Evolutionary conservation across 2,113 vertebrate genomes (phyloP).

Genomic region (Leucopsar rothschildi): DNA sequence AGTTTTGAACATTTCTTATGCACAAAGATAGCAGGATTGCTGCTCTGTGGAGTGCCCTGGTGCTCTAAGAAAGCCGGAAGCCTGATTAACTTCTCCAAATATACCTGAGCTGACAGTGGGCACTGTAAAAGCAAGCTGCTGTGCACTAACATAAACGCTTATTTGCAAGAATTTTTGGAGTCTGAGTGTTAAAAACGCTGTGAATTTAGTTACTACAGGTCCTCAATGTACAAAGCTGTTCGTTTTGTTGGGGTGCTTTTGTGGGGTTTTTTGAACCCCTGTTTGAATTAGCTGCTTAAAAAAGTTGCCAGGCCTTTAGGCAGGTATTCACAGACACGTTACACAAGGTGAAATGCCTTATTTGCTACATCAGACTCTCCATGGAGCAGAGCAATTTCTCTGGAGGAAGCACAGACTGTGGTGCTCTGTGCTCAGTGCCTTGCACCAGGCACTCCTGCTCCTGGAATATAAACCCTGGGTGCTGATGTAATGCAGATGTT

Average conservation of each 20-base stretch:
- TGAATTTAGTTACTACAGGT: background rate
- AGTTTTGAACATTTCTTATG: background rate
- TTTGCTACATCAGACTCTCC: background rate
- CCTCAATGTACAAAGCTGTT: background rate
- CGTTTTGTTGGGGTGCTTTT: background rate
- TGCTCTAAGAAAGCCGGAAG: background rate
- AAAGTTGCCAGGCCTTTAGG: background rate
- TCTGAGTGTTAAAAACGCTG: accelerated
- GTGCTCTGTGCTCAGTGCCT: background rate
- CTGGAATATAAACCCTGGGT: background rate
- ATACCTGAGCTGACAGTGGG: background rate
- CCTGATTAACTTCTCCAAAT: background rate
- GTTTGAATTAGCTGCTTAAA: background rate
- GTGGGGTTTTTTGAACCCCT: background rate
- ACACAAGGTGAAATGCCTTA: background rate
- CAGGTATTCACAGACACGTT: background rate
- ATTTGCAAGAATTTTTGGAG: background rate
- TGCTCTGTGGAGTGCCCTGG: background rate
- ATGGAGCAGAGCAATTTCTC: background rate
- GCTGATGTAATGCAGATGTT: slow-evolving; percentile 24
- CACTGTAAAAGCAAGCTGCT: background rate
- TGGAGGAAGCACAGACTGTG: background rate
- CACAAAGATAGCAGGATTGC: background rate
- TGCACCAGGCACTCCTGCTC: background rate
- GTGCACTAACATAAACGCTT: accelerated